phyloP scores from a whole-genome alignment of 35 echinoderm and acorn worm species.

The Eucidaris tribuloides region DNA sequence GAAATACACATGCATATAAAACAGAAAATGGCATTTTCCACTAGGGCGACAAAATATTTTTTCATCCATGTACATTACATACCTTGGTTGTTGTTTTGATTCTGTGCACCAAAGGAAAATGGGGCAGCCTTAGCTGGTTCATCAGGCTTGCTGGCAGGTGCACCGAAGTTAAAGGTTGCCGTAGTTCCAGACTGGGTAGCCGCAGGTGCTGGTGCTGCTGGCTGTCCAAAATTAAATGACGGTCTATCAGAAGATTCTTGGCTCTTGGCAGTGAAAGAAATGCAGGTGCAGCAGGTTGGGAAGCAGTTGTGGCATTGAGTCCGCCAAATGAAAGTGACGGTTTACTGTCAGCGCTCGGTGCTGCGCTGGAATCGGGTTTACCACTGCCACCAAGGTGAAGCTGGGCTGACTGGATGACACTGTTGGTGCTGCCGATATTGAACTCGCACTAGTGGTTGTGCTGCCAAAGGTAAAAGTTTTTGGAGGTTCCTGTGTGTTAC shows the following conservation, averaged over 20 bases:
- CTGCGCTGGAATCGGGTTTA: neutral
- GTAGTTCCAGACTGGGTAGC: neutral
- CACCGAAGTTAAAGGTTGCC: constrained; percentile 47
- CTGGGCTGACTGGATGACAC: neutral
- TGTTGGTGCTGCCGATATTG: neutral
- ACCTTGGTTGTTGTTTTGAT: constrained; percentile 4
- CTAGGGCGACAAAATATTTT: neutral
- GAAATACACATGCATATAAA: neutral
- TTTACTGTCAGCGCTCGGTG: neutral
- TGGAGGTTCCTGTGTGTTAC: neutral
- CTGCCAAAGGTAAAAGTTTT: constrained; percentile 28
- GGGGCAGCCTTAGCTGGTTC: neutral
- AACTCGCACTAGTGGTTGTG: neutral
- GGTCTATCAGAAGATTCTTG: neutral
- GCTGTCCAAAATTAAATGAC: constrained; percentile 1
- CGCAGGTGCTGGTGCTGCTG: neutral
- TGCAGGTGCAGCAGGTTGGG: neutral
- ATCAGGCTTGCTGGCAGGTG: neutral
- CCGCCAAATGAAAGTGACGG: neutral
- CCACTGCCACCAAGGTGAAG: constrained; percentile 15
- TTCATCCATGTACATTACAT: neutral
- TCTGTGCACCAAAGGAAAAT: neutral
- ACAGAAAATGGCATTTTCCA: neutral
- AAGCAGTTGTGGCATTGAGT: neutral
- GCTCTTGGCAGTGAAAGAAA: constrained; percentile 27